These are phyloP conservation scores for Solea solea DNA, from an alignment of 2,113 vertebrate genomes.

Conservation along the genomic window DNA sequence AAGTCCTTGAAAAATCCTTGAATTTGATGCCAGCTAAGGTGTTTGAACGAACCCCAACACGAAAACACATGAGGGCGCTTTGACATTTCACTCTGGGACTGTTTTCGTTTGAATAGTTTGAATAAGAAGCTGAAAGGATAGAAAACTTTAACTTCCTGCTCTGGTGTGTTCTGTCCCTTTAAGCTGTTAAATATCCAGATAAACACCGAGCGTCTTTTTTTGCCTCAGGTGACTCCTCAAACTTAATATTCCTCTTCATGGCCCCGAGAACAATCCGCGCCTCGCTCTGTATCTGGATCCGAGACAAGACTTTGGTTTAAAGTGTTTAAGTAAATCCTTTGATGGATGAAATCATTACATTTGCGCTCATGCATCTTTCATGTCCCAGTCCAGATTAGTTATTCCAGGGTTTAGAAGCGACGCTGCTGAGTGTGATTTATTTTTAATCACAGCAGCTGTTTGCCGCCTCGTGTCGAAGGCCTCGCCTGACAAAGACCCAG, in stretches of 20 bases:
- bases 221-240: conserved; percentile 24
- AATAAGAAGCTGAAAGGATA: too few species aligned
- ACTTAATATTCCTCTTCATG: conserved; percentile 43
- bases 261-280: conserved; percentile 11
- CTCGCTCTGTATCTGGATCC: conserved; percentile 20
- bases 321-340: conserved; percentile 75
- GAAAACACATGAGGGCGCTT: too few species aligned
- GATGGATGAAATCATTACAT: conserved; percentile 82
- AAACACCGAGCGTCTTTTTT: not conserved
- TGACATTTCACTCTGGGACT: too few species aligned
- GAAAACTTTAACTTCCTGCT: too few species aligned
- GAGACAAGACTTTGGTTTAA: conserved; percentile 54
- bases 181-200: not conserved
- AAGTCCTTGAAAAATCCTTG: too few species aligned
- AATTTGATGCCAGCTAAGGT: too few species aligned
- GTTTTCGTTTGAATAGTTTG: too few species aligned
- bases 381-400: conserved; percentile 77
- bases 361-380: conserved; percentile 81
- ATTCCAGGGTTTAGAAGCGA: conserved; percentile 79
- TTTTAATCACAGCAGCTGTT: conserved; percentile 85
- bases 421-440: conserved; percentile 81
- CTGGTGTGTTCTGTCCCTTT: conserved; percentile 4
- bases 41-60: too few species aligned
- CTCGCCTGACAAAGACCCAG: conserved; percentile 71
- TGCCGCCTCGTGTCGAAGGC: conserved; percentile 76